Evolutionary conservation across 2,113 vertebrate species (phyloP).

Genomic region (Oryzias javanicus): DNA sequence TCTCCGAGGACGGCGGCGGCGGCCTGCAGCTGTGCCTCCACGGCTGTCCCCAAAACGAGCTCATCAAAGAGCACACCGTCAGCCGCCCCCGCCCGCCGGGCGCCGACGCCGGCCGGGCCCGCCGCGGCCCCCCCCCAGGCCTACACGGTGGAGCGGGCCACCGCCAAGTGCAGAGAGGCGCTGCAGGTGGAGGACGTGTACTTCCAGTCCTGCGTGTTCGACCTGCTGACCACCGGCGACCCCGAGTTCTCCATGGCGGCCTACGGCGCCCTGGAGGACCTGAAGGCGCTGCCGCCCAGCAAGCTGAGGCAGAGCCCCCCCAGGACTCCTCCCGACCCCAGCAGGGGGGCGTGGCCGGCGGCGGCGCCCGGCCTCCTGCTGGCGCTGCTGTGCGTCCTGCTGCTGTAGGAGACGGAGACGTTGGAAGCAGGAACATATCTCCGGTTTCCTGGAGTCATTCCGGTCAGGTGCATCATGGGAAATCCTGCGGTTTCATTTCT

Average conservation of each 20-base stretch:
- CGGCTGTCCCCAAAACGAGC: constrained; percentile 81
- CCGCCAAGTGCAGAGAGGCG: constrained; percentile 78
- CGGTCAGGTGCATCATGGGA: too few relatives aligned
- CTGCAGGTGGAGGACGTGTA: constrained; percentile 84
- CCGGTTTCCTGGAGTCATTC: too few relatives aligned
- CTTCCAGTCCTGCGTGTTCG: constrained; percentile 86
- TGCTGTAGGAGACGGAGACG: constrained; percentile 56
- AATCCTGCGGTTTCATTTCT: too few relatives aligned
- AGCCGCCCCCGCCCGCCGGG: constrained; percentile 62
- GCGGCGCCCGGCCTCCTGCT: constrained; percentile 33
- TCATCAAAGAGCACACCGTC: constrained; percentile 82
- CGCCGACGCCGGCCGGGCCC: constrained; percentile 57
- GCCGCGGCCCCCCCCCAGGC: constrained; percentile 62
- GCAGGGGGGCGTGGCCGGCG: constrained; percentile 17
- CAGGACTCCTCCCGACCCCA: constrained; percentile 59
- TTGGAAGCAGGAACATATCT: too few relatives aligned
- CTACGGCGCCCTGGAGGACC: constrained; percentile 80
- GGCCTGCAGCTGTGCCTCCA: constrained; percentile 83
- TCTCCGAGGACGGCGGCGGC: constrained; percentile 71
- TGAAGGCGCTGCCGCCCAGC: constrained; percentile 81
- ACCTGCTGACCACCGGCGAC: constrained; percentile 83
- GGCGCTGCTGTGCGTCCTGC: constrained; percentile 52
- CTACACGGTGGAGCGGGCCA: constrained; percentile 79
- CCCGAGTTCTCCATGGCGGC: constrained; percentile 83
- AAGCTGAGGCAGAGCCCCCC: constrained; percentile 78